Percentiles rank a stretch among this genome's conserved stretches.
Evolutionary conservation across 1,140 invertebrate species (phyloP).

Genomic region (Ctenoplectra terminalis): DNA sequence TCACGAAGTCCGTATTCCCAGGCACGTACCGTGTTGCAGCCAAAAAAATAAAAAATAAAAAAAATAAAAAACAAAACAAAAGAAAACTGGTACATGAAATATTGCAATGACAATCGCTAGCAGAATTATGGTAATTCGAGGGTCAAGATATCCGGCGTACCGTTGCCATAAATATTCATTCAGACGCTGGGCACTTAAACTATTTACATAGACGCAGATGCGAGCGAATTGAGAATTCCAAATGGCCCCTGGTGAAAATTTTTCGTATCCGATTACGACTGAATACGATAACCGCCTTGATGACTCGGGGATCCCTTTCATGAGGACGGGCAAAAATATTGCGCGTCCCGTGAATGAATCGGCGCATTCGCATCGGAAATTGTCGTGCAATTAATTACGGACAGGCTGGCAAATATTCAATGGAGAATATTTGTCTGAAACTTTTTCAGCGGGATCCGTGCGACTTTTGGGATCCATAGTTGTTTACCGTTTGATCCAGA

Average conservation of each 20-base stretch:
- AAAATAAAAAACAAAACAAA: not conserved
- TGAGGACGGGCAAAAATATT: not conserved
- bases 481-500: not conserved
- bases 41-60: no score
- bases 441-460: no score
- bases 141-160: not conserved
- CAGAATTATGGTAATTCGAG: conserved; percentile 61
- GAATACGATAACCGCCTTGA: conserved; percentile 27
- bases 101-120: not conserved
- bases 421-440: not conserved
- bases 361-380: not conserved
- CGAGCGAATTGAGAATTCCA: conserved; percentile 31
- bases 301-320: conserved; percentile 35
- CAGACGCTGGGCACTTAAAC: conserved; percentile 12
- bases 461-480: not conserved
- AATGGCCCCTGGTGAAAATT: conserved; percentile 24
- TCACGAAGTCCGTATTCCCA: no score
- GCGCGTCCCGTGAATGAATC: conserved; percentile 22
- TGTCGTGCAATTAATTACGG: conserved; percentile 9
- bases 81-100: not conserved
- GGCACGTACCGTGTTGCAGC: no score
- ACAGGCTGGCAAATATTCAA: not conserved
- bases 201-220: conserved; percentile 54
- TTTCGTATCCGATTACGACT: conserved; percentile 61
- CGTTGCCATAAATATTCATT: conserved; percentile 62